phyloP scores from a whole-genome alignment of 92 coral and sea anemone species.

The Porites lobata region DNA sequence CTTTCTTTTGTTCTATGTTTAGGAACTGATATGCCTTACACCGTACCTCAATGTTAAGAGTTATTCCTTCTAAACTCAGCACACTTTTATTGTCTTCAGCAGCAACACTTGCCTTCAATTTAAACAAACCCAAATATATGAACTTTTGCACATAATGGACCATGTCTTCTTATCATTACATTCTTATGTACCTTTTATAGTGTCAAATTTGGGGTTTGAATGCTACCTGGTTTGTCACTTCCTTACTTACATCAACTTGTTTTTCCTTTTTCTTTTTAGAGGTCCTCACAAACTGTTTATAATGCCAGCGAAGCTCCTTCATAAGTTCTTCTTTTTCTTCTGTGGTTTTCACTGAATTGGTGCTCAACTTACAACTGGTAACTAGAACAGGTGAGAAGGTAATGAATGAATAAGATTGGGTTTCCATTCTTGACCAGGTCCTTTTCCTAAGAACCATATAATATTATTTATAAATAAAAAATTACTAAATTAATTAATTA shows the following conservation, averaged over 20 bases:
- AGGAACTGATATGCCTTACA: no score
- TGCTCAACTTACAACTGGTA: slow-evolving; percentile 38
- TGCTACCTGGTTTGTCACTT: background rate
- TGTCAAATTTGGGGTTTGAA: background rate
- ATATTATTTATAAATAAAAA: no score
- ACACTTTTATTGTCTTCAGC: slow-evolving; percentile 22
- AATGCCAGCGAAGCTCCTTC: slow-evolving; percentile 92
- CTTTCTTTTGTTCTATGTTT: no score
- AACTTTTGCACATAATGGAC: no score
- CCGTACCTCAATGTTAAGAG: slow-evolving; percentile 19
- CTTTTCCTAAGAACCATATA: no score
- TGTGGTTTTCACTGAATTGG: slow-evolving; percentile 7
- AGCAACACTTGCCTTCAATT: background rate
- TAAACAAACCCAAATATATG: background rate
- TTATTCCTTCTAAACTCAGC: background rate
- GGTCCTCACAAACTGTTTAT: slow-evolving; percentile 82
- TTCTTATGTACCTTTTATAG: no score
- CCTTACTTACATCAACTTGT: slow-evolving; percentile 55
- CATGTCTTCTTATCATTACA: no score
- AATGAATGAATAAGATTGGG: no score
- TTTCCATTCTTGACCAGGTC: no score
- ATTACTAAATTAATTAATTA: no score
- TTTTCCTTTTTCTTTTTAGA: slow-evolving; percentile 73
- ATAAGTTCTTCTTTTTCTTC: slow-evolving; percentile 75
- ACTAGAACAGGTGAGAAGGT: background rate